A percentile compares a stretch with the other conserved stretches of the same genome.
Conservation (phyloP, 2,888 invertebrate species). For the Parascotia fuliginaria region DNA sequence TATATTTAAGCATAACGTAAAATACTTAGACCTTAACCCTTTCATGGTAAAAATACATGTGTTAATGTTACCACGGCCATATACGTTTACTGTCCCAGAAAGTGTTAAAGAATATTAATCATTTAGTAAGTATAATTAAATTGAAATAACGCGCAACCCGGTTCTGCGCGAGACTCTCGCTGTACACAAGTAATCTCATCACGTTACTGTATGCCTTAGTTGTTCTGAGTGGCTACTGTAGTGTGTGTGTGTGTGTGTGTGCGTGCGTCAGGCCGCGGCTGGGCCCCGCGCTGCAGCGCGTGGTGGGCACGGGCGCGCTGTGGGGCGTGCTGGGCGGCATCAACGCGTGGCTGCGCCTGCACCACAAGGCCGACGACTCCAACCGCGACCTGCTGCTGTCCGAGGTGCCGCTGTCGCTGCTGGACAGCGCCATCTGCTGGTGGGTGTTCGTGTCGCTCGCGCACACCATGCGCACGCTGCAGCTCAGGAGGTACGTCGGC, state of each 20-base stretch:
- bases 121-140: no score
- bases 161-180: no score
- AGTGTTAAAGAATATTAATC: no score
- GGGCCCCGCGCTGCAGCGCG: conserved; percentile 95
- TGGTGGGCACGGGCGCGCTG: conserved; percentile 92
- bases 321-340: conserved; percentile 94
- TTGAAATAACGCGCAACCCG: no score
- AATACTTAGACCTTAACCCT: no score
- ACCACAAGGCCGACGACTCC: conserved; percentile 65
- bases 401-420: conserved; percentile 93
- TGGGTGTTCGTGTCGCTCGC: conserved; percentile 96
- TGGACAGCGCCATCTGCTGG: conserved; percentile 96
- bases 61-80: no score
- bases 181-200: no score
- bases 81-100: no score
- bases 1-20: no score
- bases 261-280: conserved; percentile 89
- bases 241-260: not conserved
- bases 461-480: conserved; percentile 94
- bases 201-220: no score
- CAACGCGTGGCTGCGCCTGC: conserved; percentile 93
- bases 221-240: no score
- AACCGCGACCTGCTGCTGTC: conserved; percentile 87
- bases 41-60: no score
- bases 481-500: conserved; percentile 88